Evolutionary conservation across 2,888 invertebrate genomes (phyloP).

Genomic region (Drosophila ezoana): DNA sequence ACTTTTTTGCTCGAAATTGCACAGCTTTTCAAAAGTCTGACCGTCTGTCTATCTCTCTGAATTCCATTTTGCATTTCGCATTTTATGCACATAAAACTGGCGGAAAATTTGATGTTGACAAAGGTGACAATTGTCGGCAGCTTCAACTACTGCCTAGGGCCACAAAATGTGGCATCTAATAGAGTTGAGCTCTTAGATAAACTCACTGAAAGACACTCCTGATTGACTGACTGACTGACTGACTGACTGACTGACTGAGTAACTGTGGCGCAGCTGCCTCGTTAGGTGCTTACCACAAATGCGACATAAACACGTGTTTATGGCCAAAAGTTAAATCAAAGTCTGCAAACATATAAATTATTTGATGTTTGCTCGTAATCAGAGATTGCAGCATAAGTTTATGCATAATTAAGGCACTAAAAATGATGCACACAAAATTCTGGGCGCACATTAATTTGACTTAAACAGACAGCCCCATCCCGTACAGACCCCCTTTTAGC

Average conservation of each 20-base stretch:
- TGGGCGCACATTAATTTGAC: constrained; percentile 66
- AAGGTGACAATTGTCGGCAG: constrained; percentile 76
- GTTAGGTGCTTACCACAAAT: constrained; percentile 52
- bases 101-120: constrained; percentile 77
- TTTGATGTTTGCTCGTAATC: constrained; percentile 42
- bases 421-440: constrained; percentile 41
- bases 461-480: constrained; percentile 29
- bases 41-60: constrained; percentile 24
- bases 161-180: constrained; percentile 31
- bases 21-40: constrained; percentile 72
- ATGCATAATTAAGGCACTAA: constrained; percentile 63
- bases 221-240: constrained; percentile 16
- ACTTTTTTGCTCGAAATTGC: constrained; percentile 42
- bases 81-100: constrained; percentile 72
- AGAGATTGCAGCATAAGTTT: constrained; percentile 33
- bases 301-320: constrained; percentile 67
- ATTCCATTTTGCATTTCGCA: constrained; percentile 53
- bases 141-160: constrained; percentile 8
- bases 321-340: constrained; percentile 53
- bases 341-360: constrained; percentile 23
- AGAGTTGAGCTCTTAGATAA: constrained; percentile 23
- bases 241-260: constrained; percentile 18
- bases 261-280: constrained; percentile 19
- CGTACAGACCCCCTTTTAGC: neutral
- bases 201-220: constrained; percentile 14